These are phyloP conservation scores for Leptoclinus maculatus DNA, from an alignment of 2,797 vertebrate genomes.

Conservation along the genomic window DNA sequence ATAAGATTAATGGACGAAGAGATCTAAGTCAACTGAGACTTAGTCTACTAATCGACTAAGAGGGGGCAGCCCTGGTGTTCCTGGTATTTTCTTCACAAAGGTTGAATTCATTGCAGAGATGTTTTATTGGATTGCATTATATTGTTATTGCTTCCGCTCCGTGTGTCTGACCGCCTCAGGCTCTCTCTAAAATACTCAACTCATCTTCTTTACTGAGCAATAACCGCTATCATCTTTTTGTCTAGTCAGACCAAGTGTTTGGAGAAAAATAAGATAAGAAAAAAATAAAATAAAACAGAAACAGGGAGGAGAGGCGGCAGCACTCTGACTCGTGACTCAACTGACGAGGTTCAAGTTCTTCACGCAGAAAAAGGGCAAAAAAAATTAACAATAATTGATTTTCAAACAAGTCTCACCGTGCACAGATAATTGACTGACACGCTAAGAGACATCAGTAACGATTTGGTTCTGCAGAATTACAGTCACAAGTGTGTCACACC, in stretches of 20 bases:
- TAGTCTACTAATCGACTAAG: neutral
- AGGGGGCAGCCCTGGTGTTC: neutral
- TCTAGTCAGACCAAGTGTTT: neutral
- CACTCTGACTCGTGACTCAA: conserved; percentile 21
- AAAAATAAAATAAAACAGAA: neutral
- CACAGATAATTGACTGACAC: conserved; percentile 2
- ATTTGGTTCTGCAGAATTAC: conserved; percentile 34
- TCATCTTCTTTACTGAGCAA: conserved; percentile 35
- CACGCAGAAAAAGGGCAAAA: conserved; percentile 18
- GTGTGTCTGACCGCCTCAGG: conserved; percentile 19
- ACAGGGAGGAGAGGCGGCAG: neutral
- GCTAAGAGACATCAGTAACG: conserved; percentile 27
- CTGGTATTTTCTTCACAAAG: conserved; percentile 20
- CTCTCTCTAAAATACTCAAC: conserved; percentile 36
- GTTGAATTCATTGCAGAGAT: conserved; percentile 13
- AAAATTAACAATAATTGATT: conserved; percentile 7
- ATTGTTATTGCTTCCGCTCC: neutral
- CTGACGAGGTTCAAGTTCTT: conserved; percentile 14
- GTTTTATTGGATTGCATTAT: conserved; percentile 18
- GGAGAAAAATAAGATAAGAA: neutral
- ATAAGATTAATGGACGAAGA: neutral
- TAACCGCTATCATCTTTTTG: conserved; percentile 16
- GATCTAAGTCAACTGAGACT: neutral
- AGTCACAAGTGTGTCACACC: conserved; percentile 42
- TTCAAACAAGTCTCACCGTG: conserved; percentile 8